These are phyloP conservation scores for Craniophora ligustri DNA, from an alignment of 2,888 invertebrate genomes.

Conservation along the genomic window DNA sequence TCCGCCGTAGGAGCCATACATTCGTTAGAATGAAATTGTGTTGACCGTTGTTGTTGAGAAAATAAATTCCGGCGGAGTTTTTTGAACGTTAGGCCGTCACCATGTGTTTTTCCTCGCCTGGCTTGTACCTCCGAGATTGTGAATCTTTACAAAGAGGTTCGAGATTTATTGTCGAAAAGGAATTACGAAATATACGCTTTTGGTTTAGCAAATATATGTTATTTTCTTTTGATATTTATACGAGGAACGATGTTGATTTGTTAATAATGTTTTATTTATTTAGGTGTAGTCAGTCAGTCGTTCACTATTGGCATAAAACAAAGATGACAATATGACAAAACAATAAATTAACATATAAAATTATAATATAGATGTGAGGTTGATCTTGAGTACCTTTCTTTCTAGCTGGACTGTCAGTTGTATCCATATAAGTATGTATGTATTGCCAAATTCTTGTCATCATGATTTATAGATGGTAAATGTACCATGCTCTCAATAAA, in stretches of 20 bases:
- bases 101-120: constrained; percentile 26
- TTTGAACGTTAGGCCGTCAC: constrained; percentile 25
- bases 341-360: no score
- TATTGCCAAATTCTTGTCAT: no score
- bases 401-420: no score
- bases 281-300: neutral
- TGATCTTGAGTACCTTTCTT: no score
- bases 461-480: no score
- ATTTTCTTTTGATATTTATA: constrained; percentile 15
- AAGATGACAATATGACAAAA: no score
- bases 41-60: constrained; percentile 49
- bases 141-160: constrained; percentile 36
- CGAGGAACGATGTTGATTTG: no score
- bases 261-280: no score
- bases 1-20: constrained; percentile 51
- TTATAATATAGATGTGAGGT: no score
- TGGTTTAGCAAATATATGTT: constrained; percentile 15
- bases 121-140: constrained; percentile 22
- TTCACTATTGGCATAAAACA: no score
- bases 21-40: constrained; percentile 53
- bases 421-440: no score
- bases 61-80: constrained; percentile 40
- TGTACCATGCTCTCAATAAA: no score
- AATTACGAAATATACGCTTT: constrained; percentile 12
- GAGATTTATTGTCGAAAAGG: constrained; percentile 31